phyloP scores from a whole-genome alignment of 2,888 invertebrate genomes.

The Agrochola macilenta region DNA sequence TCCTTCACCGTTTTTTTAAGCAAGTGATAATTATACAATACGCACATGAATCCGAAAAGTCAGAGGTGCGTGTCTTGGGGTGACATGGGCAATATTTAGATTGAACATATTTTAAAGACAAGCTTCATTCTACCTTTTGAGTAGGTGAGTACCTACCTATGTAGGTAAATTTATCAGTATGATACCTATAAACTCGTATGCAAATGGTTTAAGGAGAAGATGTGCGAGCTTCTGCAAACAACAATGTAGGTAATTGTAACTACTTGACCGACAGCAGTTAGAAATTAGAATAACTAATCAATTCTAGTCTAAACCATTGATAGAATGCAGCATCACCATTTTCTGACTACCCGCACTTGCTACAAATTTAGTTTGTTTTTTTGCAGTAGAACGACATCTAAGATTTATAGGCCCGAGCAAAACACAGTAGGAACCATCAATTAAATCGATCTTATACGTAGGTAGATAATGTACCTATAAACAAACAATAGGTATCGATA shows the following conservation, averaged over 20 bases:
- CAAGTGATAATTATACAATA: too few species aligned
- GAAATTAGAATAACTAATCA: not conserved
- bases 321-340: not conserved
- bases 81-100: too few species aligned
- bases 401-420: not conserved
- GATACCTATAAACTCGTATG: not conserved
- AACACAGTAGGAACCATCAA: not conserved
- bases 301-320: too few species aligned
- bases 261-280: not conserved
- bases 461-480: not conserved
- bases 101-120: not conserved
- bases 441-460: not conserved
- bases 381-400: not conserved
- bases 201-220: not conserved
- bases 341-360: not conserved
- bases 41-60: too few species aligned
- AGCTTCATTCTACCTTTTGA: not conserved
- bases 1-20: too few species aligned
- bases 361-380: not conserved
- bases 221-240: not conserved
- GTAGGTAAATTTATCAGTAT: not conserved
- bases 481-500: conserved; percentile 58
- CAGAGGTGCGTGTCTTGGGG: too few species aligned
- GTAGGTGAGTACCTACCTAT: not conserved
- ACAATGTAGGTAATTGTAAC: not conserved